phyloP scores from a whole-genome alignment of 2,797 vertebrate genomes.

The Podarcis lilfordi region DNA sequence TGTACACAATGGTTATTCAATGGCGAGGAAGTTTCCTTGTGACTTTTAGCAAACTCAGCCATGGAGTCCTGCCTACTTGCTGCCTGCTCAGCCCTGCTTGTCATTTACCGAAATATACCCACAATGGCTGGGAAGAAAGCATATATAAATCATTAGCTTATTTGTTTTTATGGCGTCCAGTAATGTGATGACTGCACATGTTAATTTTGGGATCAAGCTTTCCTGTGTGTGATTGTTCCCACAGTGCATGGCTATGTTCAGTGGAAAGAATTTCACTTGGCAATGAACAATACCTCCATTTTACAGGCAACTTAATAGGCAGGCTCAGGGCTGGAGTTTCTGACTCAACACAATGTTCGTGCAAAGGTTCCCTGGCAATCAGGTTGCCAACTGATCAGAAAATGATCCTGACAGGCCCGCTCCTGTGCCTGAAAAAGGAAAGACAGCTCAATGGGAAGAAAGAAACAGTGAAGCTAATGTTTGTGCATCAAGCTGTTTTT shows the following conservation, averaged over 20 bases:
- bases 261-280: slow-evolving; percentile 37
- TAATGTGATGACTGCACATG: neutral
- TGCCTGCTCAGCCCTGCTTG: neutral
- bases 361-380: neutral
- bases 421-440: neutral
- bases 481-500: neutral
- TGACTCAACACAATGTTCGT: slow-evolving; percentile 12
- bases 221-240: slow-evolving; percentile 13
- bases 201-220: slow-evolving; percentile 7
- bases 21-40: slow-evolving; percentile 13
- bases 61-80: neutral
- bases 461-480: neutral
- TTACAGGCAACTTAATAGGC: neutral
- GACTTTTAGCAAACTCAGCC: neutral
- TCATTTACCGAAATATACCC: slow-evolving; percentile 19
- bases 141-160: slow-evolving; percentile 1
- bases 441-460: neutral
- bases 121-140: neutral
- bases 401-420: neutral
- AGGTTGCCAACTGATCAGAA: neutral
- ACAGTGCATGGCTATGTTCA: neutral
- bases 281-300: neutral
- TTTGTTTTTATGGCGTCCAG: slow-evolving; percentile 2
- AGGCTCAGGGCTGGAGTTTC: neutral
- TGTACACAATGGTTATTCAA: slow-evolving; percentile 16